Percentiles rank a stretch among this genome's conserved stretches.
phyloP scores from a whole-genome alignment of 2,113 vertebrate genomes.

The Semicossyphus pulcher region DNA sequence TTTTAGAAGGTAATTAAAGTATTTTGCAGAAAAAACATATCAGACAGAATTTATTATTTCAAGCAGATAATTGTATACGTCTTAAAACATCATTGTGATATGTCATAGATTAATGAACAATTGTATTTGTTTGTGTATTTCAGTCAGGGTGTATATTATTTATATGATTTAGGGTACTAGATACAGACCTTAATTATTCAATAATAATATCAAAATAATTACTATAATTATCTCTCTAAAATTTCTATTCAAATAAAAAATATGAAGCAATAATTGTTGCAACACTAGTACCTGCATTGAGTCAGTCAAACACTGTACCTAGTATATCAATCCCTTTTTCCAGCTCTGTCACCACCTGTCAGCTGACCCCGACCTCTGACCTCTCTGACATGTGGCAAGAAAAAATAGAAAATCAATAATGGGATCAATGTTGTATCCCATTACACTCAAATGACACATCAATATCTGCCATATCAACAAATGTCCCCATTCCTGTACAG shows the following conservation, averaged over 20 bases:
- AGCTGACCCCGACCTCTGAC: slow-evolving; percentile 54
- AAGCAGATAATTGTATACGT: no score
- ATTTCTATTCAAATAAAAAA: neutral
- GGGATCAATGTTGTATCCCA: slow-evolving; percentile 46
- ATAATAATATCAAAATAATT: neutral
- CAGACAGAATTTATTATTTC: no score
- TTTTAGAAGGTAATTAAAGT: no score
- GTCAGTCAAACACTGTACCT: neutral
- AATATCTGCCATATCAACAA: slow-evolving; percentile 28
- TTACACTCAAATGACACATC: slow-evolving; percentile 48
- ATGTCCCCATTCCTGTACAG: slow-evolving; percentile 5
- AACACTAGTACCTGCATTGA: no score
- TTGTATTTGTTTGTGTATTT: no score
- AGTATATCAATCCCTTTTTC: neutral
- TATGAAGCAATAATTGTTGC: neutral
- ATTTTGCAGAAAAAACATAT: no score
- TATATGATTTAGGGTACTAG: neutral
- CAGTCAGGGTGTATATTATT: neutral
- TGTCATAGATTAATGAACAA: no score
- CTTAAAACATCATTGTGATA: no score
- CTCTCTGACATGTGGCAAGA: slow-evolving; percentile 1
- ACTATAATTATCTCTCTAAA: neutral
- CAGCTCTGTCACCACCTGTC: slow-evolving; percentile 8
- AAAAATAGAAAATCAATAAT: slow-evolving; percentile 51
- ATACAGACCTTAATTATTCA: neutral